Evolutionary conservation across 2,797 vertebrate species (phyloP).

Genomic region (Microctenopoma stevenorrisi): DNA sequence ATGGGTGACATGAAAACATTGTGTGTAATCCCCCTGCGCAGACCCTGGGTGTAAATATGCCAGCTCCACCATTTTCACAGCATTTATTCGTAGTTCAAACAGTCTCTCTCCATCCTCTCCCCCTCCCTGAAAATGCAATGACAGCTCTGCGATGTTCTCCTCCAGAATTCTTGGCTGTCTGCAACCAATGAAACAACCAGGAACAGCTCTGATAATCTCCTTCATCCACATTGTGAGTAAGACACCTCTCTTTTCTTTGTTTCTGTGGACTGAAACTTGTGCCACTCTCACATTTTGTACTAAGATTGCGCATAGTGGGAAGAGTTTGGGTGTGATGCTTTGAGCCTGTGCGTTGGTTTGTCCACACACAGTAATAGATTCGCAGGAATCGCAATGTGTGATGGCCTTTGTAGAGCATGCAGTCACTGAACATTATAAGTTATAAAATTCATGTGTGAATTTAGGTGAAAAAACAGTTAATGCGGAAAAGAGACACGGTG

Average conservation of each 20-base stretch:
- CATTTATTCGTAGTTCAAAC: conserved; percentile 83
- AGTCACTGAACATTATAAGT: background rate
- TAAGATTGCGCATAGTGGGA: conserved; percentile 23
- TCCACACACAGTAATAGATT: conserved; percentile 7
- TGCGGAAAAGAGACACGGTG: background rate
- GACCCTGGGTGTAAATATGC: conserved; percentile 82
- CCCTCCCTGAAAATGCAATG: conserved; percentile 70
- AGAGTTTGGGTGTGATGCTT: conserved; percentile 45
- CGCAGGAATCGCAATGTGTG: background rate
- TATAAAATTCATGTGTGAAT: background rate
- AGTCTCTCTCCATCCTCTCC: conserved; percentile 51
- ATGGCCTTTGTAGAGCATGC: background rate
- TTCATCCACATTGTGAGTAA: conserved; percentile 74
- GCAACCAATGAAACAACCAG: conserved; percentile 73
- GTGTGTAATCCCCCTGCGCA: conserved; percentile 70
- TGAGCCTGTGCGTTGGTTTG: conserved; percentile 20
- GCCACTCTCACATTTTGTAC: conserved; percentile 58
- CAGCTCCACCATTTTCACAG: conserved; percentile 79
- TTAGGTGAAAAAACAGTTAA: background rate
- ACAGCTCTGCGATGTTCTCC: conserved; percentile 77
- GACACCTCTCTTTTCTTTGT: conserved; percentile 69
- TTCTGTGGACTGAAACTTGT: conserved; percentile 67
- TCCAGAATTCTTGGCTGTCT: conserved; percentile 66
- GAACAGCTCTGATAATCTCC: conserved; percentile 77
- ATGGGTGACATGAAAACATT: conserved; percentile 75